Conservation (phyloP, 2,888 invertebrate species). For the Parnassius smintheus region DNA sequence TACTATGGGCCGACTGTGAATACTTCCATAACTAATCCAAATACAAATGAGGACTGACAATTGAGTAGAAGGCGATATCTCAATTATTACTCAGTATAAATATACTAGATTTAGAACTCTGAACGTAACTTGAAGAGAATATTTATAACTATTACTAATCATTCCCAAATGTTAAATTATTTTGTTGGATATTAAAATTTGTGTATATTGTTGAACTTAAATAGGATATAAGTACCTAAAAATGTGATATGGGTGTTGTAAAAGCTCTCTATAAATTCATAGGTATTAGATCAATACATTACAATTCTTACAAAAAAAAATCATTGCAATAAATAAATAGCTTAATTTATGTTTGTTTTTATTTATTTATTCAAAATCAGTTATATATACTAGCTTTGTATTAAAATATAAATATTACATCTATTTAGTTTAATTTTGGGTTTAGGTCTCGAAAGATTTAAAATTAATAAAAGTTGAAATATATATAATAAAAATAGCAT, state of each 20-base stretch:
- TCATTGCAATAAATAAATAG: conserved; percentile 52
- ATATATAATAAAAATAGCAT: too few species aligned
- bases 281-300: conserved; percentile 50
- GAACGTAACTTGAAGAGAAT: conserved; percentile 27
- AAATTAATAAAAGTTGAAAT: too few species aligned
- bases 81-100: conserved; percentile 63
- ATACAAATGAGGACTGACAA: conserved; percentile 76
- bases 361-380: conserved; percentile 7
- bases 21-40: conserved; percentile 60
- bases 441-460: too few species aligned
- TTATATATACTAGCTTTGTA: background rate
- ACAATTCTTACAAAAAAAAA: conserved; percentile 46
- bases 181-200: conserved; percentile 56
- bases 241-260: conserved; percentile 80
- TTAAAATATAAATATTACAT: too few species aligned
- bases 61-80: conserved; percentile 49
- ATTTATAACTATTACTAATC: conserved; percentile 45
- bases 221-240: conserved; percentile 61
- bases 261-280: conserved; percentile 69
- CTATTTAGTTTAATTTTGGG: too few species aligned
- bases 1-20: conserved; percentile 92
- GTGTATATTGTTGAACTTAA: conserved; percentile 70
- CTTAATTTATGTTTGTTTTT: conserved; percentile 32
- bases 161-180: conserved; percentile 66
- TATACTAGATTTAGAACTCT: conserved; percentile 31